Conservation (phyloP, 2,113 vertebrate species). For the Hassar affinis region DNA sequence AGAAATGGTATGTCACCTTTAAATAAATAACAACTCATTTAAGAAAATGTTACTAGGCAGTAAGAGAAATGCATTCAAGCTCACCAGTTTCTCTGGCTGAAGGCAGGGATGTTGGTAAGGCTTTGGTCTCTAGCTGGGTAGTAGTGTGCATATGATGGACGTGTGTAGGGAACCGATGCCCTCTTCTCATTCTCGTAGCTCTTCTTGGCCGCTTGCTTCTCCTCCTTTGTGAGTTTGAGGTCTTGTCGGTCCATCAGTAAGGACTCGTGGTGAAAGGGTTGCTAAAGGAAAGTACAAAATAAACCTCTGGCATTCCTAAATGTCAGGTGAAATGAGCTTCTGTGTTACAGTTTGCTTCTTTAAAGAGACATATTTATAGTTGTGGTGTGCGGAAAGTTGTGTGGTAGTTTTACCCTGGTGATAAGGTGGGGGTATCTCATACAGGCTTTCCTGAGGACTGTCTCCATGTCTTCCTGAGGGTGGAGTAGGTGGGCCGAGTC, state of each 20-base stretch:
- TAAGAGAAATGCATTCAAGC: conserved; percentile 5
- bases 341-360: neutral
- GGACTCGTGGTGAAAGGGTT: conserved; percentile 96
- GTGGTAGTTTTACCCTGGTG: conserved; percentile 81
- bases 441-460: conserved; percentile 84
- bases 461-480: conserved; percentile 73
- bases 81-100: conserved; percentile 96
- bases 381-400: neutral
- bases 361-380: neutral
- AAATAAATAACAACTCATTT: neutral
- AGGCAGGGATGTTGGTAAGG: conserved; percentile 90
- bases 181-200: conserved; percentile 98
- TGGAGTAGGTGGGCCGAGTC: conserved; percentile 60
- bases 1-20: too few relatives aligned
- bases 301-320: neutral
- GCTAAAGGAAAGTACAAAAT: conserved; percentile 65
- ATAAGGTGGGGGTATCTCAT: conserved; percentile 87
- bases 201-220: conserved; percentile 97
- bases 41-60: neutral
- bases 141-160: conserved; percentile 94
- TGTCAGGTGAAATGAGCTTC: conserved; percentile 80
- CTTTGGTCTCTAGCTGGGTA: conserved; percentile 91
- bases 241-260: conserved; percentile 94
- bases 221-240: conserved; percentile 93
- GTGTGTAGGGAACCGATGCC: conserved; percentile 92